phyloP scores from a whole-genome alignment of 1,140 invertebrate genomes.

The Macrobrachium rosenbergii region DNA sequence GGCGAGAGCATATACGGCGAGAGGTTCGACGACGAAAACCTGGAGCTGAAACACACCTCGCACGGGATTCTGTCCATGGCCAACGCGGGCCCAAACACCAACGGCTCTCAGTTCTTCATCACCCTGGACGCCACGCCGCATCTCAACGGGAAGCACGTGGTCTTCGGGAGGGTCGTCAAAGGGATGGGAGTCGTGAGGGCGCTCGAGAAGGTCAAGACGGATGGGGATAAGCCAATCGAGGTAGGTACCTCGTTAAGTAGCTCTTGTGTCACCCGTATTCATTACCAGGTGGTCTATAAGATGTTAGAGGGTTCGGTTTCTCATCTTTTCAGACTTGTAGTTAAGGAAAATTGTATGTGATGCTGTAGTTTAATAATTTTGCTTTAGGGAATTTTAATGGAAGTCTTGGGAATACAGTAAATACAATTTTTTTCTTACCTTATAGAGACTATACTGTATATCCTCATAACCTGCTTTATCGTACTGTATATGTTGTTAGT shows the following conservation, averaged over 20 bases:
- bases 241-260: not conserved
- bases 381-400: no score
- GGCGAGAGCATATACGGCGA: constrained; percentile 95
- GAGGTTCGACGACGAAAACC: constrained; percentile 93
- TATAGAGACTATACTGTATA: no score
- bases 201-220: constrained; percentile 70
- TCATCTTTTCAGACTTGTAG: no score
- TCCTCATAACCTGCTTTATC: no score
- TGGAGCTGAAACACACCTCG: constrained; percentile 91
- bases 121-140: constrained; percentile 95
- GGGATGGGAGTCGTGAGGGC: constrained; percentile 79
- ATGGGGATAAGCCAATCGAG: constrained; percentile 60
- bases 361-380: no score
- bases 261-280: not conserved
- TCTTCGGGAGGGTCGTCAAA: constrained; percentile 95
- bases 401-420: no score
- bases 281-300: not conserved
- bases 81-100: constrained; percentile 78
- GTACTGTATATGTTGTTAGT: no score
- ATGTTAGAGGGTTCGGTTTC: not conserved
- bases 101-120: constrained; percentile 93
- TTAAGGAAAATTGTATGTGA: no score
- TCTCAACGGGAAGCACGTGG: constrained; percentile 95
- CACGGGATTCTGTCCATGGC: constrained; percentile 94
- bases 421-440: no score